Conservation (phyloP, 2,113 vertebrate genomes). For the Pteropus alecto region DNA sequence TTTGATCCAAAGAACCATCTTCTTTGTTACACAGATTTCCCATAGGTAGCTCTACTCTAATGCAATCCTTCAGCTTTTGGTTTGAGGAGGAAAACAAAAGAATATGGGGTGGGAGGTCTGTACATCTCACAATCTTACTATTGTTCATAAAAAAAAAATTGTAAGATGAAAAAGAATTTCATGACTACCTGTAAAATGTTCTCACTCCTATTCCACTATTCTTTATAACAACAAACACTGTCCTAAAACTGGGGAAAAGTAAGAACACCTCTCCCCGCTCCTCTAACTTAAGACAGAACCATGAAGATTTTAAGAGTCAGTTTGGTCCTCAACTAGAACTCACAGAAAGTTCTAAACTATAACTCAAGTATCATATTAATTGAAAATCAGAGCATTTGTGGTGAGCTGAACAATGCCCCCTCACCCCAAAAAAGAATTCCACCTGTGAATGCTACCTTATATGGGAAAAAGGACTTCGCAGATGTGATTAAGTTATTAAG, state of each 20-base stretch:
- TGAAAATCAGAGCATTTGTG: not conserved
- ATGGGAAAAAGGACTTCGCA: not conserved
- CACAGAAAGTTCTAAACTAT: not conserved
- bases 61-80: not conserved
- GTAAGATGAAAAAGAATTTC: not conserved
- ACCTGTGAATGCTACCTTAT: not conserved
- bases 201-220: not conserved
- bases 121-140: not conserved
- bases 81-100: not conserved
- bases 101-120: not conserved
- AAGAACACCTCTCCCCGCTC: not conserved
- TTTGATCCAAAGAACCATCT: not conserved
- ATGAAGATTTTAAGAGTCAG: not conserved
- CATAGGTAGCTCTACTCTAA: not conserved
- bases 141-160: not conserved
- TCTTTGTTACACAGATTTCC: not conserved
- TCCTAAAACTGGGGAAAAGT: not conserved
- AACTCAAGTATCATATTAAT: not conserved
- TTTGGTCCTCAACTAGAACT: not conserved
- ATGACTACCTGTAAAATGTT: not conserved
- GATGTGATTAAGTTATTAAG: not conserved
- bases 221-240: not conserved
- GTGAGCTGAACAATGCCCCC: not conserved
- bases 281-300: not conserved
- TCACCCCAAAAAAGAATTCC: rapidly evolving